Evolutionary conservation across 2,797 vertebrate genomes (phyloP).

Genomic region (Silurus lanzhouensis): DNA sequence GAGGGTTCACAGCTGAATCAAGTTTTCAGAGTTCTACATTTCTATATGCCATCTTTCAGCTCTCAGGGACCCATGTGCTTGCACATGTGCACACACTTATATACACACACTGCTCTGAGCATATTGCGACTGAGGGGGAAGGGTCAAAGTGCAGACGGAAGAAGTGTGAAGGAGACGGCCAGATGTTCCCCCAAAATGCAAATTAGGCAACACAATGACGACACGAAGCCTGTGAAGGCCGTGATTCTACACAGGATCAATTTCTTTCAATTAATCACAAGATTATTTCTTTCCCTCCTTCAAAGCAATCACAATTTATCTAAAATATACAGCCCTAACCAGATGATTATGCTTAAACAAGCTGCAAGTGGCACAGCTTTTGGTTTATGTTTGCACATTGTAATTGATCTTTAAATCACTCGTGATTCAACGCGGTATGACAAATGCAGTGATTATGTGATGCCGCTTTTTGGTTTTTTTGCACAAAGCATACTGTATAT

Average conservation of each 20-base stretch:
- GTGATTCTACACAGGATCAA: not conserved
- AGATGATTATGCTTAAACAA: not conserved
- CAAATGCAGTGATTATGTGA: not conserved
- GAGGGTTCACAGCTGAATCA: not conserved
- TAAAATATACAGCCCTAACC: not conserved
- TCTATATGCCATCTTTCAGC: not conserved
- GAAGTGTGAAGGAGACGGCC: slow-evolving; percentile 58
- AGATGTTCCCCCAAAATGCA: slow-evolving; percentile 65
- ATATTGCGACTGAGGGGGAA: slow-evolving; percentile 31
- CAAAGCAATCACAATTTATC: not conserved
- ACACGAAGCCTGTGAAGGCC: not conserved
- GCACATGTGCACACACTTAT: slow-evolving; percentile 31
- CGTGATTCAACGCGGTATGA: not conserved
- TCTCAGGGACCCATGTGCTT: not conserved
- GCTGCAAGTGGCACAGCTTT: not conserved
- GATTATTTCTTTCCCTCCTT: not conserved
- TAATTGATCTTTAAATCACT: not conserved
- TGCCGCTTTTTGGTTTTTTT: not conserved
- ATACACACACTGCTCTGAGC: slow-evolving; percentile 22
- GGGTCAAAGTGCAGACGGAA: slow-evolving; percentile 53
- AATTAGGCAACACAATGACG: slow-evolving; percentile 37
- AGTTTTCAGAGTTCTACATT: not conserved
- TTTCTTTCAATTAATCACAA: too few relatives aligned
- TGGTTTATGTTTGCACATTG: not conserved
- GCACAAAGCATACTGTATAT: not conserved